Evolutionary conservation across 1,140 invertebrate species (phyloP).

Genomic region (Chrysopa pallens): DNA sequence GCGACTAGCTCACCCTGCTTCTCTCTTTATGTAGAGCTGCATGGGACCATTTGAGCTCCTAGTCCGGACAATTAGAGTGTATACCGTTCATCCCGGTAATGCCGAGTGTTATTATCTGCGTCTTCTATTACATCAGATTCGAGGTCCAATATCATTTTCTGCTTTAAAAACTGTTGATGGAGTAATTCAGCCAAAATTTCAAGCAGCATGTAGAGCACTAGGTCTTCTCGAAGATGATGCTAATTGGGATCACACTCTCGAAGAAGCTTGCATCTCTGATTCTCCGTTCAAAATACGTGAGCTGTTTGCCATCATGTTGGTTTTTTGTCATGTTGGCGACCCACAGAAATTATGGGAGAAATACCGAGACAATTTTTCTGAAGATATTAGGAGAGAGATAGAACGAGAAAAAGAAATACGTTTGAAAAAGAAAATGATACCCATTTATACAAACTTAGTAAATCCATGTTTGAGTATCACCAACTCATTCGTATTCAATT

Average conservation of each 20-base stretch:
- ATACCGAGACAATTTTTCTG: constrained; percentile 16
- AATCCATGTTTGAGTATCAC: constrained; percentile 6
- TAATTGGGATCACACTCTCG: constrained; percentile 19
- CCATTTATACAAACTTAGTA: too few species aligned
- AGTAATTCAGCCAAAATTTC: constrained; percentile 16
- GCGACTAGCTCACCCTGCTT: too few species aligned
- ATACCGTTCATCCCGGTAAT: constrained; percentile 20
- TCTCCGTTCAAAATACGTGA: constrained; percentile 7
- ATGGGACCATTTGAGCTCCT: too few species aligned
- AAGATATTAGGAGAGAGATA: constrained; percentile 14
- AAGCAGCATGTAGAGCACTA: constrained; percentile 18
- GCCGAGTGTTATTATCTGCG: constrained; percentile 26
- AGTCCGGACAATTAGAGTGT: constrained; percentile 17
- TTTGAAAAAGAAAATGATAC: too few species aligned
- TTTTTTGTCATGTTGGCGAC: constrained; percentile 19
- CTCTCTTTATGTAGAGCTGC: too few species aligned
- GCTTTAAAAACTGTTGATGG: constrained; percentile 23
- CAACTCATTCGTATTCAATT: too few species aligned
- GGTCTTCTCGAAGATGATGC: constrained; percentile 20
- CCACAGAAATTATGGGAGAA: constrained; percentile 11
- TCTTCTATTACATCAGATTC: constrained; percentile 23
- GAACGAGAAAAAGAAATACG: constrained; percentile 6
- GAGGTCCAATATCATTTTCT: constrained; percentile 24
- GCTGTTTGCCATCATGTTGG: constrained; percentile 14
- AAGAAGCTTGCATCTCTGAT: constrained; percentile 16